phyloP scores from a whole-genome alignment of 2,888 invertebrate genomes.

The Drosophila lacicola region DNA sequence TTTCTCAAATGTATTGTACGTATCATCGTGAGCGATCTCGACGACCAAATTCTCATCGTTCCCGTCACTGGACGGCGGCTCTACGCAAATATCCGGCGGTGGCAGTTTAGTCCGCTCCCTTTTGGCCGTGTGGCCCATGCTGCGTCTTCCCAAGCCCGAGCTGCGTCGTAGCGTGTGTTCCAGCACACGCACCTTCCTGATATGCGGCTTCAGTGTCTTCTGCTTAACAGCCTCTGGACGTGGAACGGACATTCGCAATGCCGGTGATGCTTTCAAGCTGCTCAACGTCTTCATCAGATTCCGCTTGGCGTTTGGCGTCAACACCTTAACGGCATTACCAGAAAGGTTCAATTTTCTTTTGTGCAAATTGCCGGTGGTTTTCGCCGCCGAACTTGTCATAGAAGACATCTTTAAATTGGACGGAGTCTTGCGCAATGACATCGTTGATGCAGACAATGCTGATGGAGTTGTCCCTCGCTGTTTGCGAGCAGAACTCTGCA shows the following conservation, averaged over 20 bases:
- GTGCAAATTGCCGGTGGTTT: conserved; percentile 55
- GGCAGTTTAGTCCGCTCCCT: conserved; percentile 64
- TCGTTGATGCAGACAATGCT: too few species aligned
- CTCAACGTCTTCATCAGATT: conserved; percentile 74
- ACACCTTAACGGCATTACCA: conserved; percentile 30
- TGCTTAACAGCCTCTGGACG: conserved; percentile 8
- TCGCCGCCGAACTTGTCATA: too few species aligned
- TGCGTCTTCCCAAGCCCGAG: conserved; percentile 71
- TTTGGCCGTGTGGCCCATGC: conserved; percentile 49
- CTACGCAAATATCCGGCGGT: neutral
- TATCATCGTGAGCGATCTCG: too few species aligned
- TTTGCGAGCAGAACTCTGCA: too few species aligned
- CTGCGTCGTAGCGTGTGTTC: conserved; percentile 75
- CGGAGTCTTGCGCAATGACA: too few species aligned
- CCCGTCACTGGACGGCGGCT: conserved; percentile 10
- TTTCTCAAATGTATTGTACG: too few species aligned
- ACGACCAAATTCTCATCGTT: too few species aligned
- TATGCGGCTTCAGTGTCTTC: conserved; percentile 58
- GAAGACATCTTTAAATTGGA: too few species aligned
- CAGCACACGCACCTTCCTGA: conserved; percentile 71
- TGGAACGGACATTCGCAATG: conserved; percentile 23
- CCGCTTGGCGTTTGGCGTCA: conserved; percentile 76
- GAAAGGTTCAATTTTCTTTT: conserved; percentile 65
- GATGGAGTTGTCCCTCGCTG: too few species aligned
- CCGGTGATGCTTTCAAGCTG: conserved; percentile 61